Conservation (phyloP, 2,797 vertebrate species). For the Hemibagrus guttatus region DNA sequence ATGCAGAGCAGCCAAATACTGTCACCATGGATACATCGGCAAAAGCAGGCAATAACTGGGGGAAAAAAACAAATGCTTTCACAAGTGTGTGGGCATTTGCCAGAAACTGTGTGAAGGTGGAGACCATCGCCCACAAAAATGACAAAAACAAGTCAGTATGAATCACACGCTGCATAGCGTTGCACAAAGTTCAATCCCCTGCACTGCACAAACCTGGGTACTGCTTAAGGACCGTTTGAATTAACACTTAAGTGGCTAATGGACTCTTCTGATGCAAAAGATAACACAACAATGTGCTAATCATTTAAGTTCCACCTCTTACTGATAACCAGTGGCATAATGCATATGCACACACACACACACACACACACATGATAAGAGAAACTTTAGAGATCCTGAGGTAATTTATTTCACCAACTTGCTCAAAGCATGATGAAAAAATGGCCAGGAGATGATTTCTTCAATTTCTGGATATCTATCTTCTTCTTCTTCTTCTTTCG, state of each 20-base stretch:
- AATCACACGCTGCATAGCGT: slow-evolving; percentile 5
- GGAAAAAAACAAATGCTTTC: slow-evolving; percentile 44
- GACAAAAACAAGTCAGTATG: slow-evolving; percentile 25
- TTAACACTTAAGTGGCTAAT: background rate
- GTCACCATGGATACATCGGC: slow-evolving; percentile 59
- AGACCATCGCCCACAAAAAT: slow-evolving; percentile 29
- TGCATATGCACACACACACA: background rate
- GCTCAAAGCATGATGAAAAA: background rate
- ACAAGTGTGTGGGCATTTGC: slow-evolving; percentile 52
- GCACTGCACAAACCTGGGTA: background rate
- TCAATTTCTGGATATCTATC: too few species aligned
- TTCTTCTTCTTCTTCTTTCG: too few species aligned
- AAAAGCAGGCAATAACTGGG: slow-evolving; percentile 46
- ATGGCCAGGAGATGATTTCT: background rate
- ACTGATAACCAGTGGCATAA: background rate
- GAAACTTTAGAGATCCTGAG: background rate
- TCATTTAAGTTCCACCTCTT: background rate
- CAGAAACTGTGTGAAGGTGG: slow-evolving; percentile 42
- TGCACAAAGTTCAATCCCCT: background rate
- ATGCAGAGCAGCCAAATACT: slow-evolving; percentile 49
- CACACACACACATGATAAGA: background rate
- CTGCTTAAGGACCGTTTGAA: background rate
- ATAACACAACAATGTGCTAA: background rate
- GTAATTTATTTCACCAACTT: background rate
- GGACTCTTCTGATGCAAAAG: background rate